Evolutionary conservation across 2,888 invertebrate genomes (phyloP).

Genomic region (Stenolophus ochropezus): DNA sequence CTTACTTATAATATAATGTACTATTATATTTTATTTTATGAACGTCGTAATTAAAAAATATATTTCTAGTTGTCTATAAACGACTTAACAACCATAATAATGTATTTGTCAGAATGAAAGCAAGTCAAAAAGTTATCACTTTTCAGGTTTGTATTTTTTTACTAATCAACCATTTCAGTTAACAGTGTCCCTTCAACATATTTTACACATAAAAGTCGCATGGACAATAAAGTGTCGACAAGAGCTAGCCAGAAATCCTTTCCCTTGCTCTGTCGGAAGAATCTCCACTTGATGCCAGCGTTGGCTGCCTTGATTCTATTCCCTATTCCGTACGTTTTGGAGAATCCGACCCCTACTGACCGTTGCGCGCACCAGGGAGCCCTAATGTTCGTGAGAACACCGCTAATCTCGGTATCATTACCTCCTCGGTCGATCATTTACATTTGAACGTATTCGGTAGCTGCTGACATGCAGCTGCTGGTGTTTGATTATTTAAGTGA

Average conservation of each 20-base stretch:
- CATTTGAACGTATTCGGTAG: constrained; percentile 49
- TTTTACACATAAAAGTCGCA: constrained; percentile 28
- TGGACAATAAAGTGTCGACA: constrained; percentile 45
- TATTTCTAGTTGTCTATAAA: no score
- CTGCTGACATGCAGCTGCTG: constrained; percentile 22
- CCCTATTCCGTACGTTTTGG: not conserved
- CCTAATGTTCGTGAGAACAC: constrained; percentile 59
- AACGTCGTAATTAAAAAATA: no score
- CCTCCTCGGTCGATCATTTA: constrained; percentile 53
- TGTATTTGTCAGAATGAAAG: no score
- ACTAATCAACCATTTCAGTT: not conserved
- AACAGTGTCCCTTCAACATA: constrained; percentile 37
- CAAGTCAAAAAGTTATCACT: no score
- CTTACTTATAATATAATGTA: no score
- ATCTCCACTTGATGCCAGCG: not conserved
- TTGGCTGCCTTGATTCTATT: not conserved
- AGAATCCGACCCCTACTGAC: constrained; percentile 11
- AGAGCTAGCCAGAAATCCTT: constrained; percentile 29
- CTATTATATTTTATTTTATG: no score
- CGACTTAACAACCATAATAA: no score
- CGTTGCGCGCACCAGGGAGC: constrained; percentile 35
- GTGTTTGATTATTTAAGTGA: constrained; percentile 44
- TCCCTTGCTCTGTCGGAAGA: not conserved
- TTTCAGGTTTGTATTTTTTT: no score
- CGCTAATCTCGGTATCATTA: constrained; percentile 59